Conservation (phyloP, 2,888 invertebrate genomes). For the Cantharis rustica region DNA sequence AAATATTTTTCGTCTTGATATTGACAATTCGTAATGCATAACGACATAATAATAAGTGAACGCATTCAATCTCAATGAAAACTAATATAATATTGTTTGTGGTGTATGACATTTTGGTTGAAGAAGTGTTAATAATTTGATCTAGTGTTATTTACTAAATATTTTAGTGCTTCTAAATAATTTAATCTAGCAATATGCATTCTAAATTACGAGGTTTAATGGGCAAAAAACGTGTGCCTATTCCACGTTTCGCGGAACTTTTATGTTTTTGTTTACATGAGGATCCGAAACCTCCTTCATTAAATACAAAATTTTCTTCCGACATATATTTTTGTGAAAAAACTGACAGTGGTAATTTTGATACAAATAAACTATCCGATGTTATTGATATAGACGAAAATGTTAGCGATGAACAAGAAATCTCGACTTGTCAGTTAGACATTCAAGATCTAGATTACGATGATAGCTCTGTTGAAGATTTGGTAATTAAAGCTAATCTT, state of each 20-base stretch:
- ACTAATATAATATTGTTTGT: no score
- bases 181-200: neutral
- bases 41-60: neutral
- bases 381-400: neutral
- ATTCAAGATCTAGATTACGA: neutral
- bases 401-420: neutral
- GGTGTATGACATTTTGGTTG: no score
- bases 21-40: neutral
- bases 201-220: conserved; percentile 11
- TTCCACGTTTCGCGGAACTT: conserved; percentile 38
- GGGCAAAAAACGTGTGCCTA: conserved; percentile 37
- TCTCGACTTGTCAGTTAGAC: neutral
- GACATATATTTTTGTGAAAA: neutral
- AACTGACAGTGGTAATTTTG: neutral
- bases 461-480: conserved; percentile 7
- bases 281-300: conserved; percentile 18
- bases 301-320: neutral
- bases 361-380: neutral
- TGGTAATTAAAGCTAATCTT: neutral
- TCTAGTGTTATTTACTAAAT: neutral
- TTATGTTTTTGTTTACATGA: conserved; percentile 39
- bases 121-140: neutral
- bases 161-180: neutral
- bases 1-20: neutral
- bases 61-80: no score